phyloP scores from a whole-genome alignment of 2,797 vertebrate genomes.

The Sebastes baramenuke region DNA sequence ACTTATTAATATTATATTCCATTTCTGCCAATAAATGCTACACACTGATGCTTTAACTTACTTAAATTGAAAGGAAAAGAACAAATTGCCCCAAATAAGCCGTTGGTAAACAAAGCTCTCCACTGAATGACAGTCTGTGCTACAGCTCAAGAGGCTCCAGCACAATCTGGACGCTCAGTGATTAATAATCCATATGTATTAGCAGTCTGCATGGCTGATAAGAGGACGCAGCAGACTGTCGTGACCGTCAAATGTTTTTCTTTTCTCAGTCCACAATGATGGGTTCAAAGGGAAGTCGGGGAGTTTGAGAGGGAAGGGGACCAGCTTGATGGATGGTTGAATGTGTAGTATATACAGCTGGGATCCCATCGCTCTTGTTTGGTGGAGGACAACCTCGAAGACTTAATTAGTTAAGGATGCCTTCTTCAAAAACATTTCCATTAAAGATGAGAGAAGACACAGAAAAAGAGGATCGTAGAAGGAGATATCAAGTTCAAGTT shows the following conservation, averaged over 20 bases:
- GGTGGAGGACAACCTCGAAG: constrained; percentile 51
- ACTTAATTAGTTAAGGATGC: constrained; percentile 70
- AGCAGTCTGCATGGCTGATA: constrained; percentile 37
- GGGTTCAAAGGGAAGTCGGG: constrained; percentile 56
- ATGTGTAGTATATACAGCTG: constrained; percentile 64
- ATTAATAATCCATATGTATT: constrained; percentile 53
- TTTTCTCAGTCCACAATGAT: constrained; percentile 32
- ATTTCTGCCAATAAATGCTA: too few species aligned
- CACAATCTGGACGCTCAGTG: constrained; percentile 17
- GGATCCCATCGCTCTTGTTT: constrained; percentile 52
- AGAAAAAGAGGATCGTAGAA: neutral
- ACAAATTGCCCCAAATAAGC: neutral
- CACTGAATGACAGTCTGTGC: constrained; percentile 13
- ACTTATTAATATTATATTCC: too few species aligned
- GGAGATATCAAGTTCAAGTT: constrained; percentile 17
- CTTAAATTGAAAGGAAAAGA: neutral
- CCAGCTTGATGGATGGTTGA: constrained; percentile 62
- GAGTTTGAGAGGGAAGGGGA: constrained; percentile 27
- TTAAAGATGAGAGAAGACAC: constrained; percentile 35
- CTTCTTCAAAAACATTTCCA: constrained; percentile 63
- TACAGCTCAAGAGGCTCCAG: constrained; percentile 20
- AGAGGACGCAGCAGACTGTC: constrained; percentile 39
- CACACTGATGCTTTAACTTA: neutral
- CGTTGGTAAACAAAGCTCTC: constrained; percentile 9
- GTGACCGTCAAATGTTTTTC: constrained; percentile 53